These are phyloP conservation scores for Crotalus horridus DNA, from an alignment of 2,113 vertebrate genomes.

Conservation along the genomic window DNA sequence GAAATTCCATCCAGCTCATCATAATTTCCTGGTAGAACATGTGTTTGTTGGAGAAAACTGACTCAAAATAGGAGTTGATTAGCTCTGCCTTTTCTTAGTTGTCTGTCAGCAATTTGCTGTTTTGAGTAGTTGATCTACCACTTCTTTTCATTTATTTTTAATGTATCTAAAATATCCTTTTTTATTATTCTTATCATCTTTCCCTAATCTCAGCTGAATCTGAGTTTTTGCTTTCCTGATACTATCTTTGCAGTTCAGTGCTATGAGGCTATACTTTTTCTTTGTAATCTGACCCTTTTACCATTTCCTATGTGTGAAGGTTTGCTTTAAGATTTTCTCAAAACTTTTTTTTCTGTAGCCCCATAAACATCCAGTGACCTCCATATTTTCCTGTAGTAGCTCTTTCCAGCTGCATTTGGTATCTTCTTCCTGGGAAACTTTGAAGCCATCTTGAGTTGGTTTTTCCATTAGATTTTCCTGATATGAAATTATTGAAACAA, in stretches of 20 bases:
- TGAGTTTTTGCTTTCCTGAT: not conserved
- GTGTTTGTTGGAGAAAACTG: not conserved
- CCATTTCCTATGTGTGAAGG: not conserved
- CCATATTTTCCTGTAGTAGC: not conserved
- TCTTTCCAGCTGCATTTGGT: not conserved
- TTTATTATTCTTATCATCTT: not conserved
- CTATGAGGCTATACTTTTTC: not conserved
- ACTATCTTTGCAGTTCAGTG: not conserved
- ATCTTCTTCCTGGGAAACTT: not conserved
- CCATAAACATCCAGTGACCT: not conserved
- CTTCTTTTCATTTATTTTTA: not conserved
- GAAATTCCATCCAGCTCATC: not conserved
- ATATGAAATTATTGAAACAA: not conserved
- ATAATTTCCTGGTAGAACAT: not conserved
- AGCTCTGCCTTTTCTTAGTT: not conserved
- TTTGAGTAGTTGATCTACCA: not conserved
- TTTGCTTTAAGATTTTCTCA: not conserved
- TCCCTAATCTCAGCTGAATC: not conserved
- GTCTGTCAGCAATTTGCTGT: not conserved
- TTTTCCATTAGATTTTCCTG: not conserved
- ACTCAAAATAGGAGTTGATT: not conserved
- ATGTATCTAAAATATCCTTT: not conserved
- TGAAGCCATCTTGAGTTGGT: not conserved
- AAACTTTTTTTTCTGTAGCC: not conserved
- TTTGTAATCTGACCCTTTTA: not conserved